A percentile compares a stretch with the other conserved stretches of the same genome.
Evolutionary conservation across 2,888 invertebrate genomes (phyloP).

Genomic region (Rosalia funebris): DNA sequence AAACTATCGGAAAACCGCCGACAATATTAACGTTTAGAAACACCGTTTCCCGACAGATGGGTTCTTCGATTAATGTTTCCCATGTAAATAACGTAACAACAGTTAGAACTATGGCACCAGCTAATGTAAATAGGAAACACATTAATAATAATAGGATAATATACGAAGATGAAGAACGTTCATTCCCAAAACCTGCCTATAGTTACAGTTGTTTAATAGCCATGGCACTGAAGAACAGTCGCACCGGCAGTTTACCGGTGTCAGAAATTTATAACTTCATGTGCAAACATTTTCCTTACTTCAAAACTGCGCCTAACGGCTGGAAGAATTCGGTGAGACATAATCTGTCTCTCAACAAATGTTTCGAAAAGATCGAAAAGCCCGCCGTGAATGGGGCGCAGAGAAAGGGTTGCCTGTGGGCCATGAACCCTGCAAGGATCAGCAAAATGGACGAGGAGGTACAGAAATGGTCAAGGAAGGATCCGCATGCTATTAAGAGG

Average conservation of each 20-base stretch:
- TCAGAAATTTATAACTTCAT: conserved; percentile 99
- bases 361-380: conserved; percentile 98
- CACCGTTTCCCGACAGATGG: conserved; percentile 50
- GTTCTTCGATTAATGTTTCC: conserved; percentile 54
- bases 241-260: conserved; percentile 88
- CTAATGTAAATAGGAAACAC: conserved; percentile 36
- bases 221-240: conserved; percentile 96
- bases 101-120: conserved; percentile 49
- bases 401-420: conserved; percentile 93
- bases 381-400: conserved; percentile 88
- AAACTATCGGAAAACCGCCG: conserved; percentile 51
- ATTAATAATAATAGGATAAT: conserved; percentile 21
- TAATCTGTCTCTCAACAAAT: conserved; percentile 96
- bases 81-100: conserved; percentile 51
- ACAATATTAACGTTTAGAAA: conserved; percentile 56
- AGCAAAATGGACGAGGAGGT: conserved; percentile 98
- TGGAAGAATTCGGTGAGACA: conserved; percentile 99
- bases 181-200: conserved; percentile 95
- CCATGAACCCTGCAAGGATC: conserved; percentile 94
- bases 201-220: conserved; percentile 98
- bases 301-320: conserved; percentile 96
- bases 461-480: conserved; percentile 96
- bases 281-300: conserved; percentile 99
- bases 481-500: conserved; percentile 89
- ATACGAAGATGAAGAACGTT: conserved; percentile 60